These are phyloP conservation scores for Coleophora deauratella DNA, from an alignment of 2,888 invertebrate genomes.

Conservation along the genomic window DNA sequence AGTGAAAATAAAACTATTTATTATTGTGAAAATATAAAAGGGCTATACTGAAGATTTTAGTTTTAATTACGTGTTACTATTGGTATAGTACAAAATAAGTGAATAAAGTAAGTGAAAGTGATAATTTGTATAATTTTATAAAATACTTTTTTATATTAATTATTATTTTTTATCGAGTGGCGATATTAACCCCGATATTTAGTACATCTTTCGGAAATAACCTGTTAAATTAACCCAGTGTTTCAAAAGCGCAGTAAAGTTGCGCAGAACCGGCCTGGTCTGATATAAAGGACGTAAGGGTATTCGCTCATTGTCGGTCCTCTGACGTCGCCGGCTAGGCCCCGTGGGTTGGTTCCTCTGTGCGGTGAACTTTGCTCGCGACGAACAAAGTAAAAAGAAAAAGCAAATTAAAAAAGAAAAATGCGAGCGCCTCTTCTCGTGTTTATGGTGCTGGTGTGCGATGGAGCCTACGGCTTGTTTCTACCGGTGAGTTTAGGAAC, in stretches of 20 bases:
- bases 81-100: no score
- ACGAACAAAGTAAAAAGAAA: background rate
- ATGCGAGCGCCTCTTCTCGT: slow-evolving; percentile 51
- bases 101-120: no score
- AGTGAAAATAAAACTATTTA: no score
- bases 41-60: no score
- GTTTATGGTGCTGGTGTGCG: slow-evolving; percentile 41
- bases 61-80: no score
- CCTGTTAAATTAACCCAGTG: background rate
- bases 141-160: no score
- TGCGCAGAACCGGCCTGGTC: slow-evolving; percentile 51
- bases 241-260: slow-evolving; percentile 43
- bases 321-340: slow-evolving; percentile 40
- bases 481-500: slow-evolving; percentile 46
- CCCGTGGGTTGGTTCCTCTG: slow-evolving; percentile 27
- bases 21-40: no score
- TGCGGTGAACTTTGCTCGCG: slow-evolving; percentile 35
- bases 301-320: slow-evolving; percentile 22
- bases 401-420: slow-evolving; percentile 22
- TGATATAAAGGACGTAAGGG: slow-evolving; percentile 57
- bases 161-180: no score
- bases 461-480: slow-evolving; percentile 42
- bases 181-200: no score
- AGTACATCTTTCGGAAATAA: no score
- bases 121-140: no score